These are phyloP conservation scores for Clarias fuscus DNA, from an alignment of 2,797 vertebrate species.

Conservation along the genomic window DNA sequence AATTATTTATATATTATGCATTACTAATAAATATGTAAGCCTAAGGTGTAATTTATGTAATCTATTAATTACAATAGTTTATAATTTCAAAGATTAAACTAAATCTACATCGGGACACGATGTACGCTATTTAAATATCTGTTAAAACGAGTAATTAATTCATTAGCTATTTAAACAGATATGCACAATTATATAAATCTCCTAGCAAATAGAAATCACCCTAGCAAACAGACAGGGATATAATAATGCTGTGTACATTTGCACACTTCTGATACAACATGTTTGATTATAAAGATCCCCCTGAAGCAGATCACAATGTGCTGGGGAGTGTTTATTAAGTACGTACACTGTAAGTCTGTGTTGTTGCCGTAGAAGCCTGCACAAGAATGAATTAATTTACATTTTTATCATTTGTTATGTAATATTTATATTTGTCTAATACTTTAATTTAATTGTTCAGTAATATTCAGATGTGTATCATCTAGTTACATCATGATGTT, in stretches of 20 bases:
- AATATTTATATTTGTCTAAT: not conserved
- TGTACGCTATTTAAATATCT: not conserved
- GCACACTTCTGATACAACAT: not conserved
- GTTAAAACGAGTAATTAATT: no score
- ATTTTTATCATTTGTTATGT: not conserved
- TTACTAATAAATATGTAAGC: no score
- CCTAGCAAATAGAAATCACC: not conserved
- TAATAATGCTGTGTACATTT: not conserved
- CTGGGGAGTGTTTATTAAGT: no score
- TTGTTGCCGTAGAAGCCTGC: not conserved
- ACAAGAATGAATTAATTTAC: not conserved
- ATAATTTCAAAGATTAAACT: no score
- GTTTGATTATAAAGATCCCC: not conserved
- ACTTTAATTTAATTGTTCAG: not conserved
- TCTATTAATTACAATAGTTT: not conserved
- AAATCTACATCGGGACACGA: not conserved
- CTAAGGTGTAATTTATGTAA: not conserved
- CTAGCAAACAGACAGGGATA: not conserved
- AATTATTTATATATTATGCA: no score
- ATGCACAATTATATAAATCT: not conserved
- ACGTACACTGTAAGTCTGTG: no score
- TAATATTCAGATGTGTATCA: not conserved
- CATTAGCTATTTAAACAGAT: no score
- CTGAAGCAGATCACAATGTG: not conserved
- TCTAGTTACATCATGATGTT: not conserved